phyloP scores from a whole-genome alignment of 1,140 invertebrate genomes.

The Drosophila lacertosa region DNA sequence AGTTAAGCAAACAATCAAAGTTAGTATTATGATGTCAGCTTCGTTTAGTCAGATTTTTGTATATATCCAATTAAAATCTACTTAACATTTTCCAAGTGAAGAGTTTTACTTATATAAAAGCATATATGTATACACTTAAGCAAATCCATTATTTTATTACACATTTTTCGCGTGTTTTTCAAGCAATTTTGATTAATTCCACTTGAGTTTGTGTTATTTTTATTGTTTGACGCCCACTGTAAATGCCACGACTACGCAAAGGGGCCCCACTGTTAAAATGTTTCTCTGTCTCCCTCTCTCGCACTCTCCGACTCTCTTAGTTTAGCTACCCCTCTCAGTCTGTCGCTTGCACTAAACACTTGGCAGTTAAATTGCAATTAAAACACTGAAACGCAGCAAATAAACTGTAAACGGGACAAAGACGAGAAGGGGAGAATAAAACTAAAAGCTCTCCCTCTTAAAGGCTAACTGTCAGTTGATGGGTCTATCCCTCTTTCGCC shows the following conservation, averaged over 20 bases:
- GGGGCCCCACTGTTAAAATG: constrained; percentile 16
- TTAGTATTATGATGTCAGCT: constrained; percentile 4
- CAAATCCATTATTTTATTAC: constrained; percentile 10
- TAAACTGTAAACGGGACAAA: constrained; percentile 23
- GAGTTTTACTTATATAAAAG: not conserved
- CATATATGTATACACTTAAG: not conserved
- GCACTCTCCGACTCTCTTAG: not conserved
- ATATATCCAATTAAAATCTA: too few species aligned
- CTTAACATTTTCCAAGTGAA: not conserved
- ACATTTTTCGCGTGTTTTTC: constrained; percentile 10
- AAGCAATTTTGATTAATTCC: constrained; percentile 23
- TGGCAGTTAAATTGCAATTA: constrained; percentile 73
- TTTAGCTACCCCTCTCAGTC: not conserved
- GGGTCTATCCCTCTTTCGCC: not conserved
- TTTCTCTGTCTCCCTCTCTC: not conserved
- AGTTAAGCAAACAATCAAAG: not conserved
- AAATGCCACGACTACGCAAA: constrained; percentile 20
- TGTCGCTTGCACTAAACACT: constrained; percentile 56
- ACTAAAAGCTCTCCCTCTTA: not conserved
- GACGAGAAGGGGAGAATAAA: constrained; percentile 41
- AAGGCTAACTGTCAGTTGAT: constrained; percentile 19
- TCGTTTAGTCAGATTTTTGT: not conserved
- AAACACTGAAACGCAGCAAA: constrained; percentile 36
- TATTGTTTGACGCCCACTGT: constrained; percentile 8
- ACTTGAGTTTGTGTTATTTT: not conserved